These are phyloP conservation scores for Mola mola DNA, from an alignment of 2,113 vertebrate genomes.

Conservation along the genomic window DNA sequence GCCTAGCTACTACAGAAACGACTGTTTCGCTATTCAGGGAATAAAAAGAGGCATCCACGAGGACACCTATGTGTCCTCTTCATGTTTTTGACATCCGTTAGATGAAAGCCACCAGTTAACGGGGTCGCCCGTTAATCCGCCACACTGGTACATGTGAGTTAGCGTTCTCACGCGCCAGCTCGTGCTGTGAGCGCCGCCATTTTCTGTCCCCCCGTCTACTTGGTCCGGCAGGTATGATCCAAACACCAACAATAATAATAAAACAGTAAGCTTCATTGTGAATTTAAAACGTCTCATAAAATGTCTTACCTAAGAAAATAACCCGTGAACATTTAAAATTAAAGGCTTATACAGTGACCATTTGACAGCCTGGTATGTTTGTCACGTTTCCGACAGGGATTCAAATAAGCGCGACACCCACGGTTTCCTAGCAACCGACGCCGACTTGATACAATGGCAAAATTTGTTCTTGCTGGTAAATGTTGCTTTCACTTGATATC, in stretches of 20 bases:
- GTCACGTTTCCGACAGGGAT: constrained; percentile 33
- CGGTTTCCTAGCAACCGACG: constrained; percentile 69
- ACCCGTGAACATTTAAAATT: no score
- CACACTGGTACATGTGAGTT: fast-evolving
- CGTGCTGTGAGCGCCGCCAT: constrained; percentile 12
- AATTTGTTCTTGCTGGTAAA: constrained; percentile 83
- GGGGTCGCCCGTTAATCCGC: no score
- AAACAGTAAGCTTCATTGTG: background rate
- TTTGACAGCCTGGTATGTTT: no score
- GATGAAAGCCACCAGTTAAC: no score
- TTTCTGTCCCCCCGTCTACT: constrained; percentile 23
- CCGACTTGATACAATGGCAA: constrained; percentile 73
- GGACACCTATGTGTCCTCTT: no score
- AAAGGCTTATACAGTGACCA: no score
- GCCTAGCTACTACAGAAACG: no score
- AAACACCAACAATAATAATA: background rate
- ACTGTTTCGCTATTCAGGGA: no score
- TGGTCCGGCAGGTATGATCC: background rate
- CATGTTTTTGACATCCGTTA: no score
- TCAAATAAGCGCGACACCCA: background rate
- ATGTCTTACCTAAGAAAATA: no score
- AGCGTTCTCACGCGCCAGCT: background rate
- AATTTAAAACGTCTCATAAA: background rate
- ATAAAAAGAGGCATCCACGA: no score
- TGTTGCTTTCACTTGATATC: background rate